These are phyloP conservation scores for Dasyprocta punctata DNA, from an alignment of 2,113 vertebrate species.

Conservation along the genomic window DNA sequence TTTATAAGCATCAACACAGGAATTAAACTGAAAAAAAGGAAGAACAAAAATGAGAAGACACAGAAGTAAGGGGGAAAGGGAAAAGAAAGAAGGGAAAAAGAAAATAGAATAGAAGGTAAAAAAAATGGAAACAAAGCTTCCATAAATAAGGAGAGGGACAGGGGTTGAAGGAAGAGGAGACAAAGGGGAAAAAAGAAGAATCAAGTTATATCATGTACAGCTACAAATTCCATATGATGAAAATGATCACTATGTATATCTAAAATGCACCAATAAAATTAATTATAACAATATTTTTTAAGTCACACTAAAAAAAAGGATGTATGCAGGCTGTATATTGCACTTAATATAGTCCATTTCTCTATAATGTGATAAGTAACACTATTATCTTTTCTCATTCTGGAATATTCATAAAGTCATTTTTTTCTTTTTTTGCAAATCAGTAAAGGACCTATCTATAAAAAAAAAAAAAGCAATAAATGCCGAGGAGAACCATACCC, in stretches of 20 bases:
- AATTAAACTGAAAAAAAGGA: not conserved
- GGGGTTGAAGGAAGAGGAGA: not conserved
- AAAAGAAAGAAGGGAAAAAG: not conserved
- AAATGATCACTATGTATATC: not conserved
- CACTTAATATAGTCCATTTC: not conserved
- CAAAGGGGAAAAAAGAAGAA: not conserved
- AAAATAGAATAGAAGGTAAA: not conserved
- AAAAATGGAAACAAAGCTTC: not conserved
- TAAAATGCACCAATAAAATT: not conserved
- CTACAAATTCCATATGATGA: not conserved
- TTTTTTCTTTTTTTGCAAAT: not conserved
- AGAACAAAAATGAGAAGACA: not conserved
- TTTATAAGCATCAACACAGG: not conserved
- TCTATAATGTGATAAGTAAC: not conserved
- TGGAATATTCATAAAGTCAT: not conserved
- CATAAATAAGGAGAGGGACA: not conserved
- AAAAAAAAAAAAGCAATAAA: not conserved
- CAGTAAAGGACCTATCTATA: not conserved
- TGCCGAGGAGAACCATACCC: not conserved
- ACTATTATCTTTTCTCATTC: not conserved
- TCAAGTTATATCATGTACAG: not conserved
- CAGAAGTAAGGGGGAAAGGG: not conserved
- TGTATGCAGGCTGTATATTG: not conserved
- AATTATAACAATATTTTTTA: not conserved
- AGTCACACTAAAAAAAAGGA: not conserved